Conservation (phyloP, 2,113 vertebrate species). For the Hypanus sabinus region DNA sequence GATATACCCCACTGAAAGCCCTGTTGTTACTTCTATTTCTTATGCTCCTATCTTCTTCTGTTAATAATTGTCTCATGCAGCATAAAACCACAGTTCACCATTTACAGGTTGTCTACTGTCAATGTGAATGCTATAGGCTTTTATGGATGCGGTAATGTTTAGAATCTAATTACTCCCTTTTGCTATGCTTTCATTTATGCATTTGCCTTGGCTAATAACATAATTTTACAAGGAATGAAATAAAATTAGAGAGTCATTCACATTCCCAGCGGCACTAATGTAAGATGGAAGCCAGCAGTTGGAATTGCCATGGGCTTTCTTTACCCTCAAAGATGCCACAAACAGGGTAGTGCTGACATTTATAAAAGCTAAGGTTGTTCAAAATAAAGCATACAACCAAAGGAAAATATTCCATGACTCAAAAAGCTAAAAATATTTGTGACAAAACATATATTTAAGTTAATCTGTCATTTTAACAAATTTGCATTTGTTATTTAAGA, state of each 20-base stretch:
- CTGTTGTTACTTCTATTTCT: too few species aligned
- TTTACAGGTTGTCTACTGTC: not conserved
- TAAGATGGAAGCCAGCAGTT: not conserved
- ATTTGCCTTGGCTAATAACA: not conserved
- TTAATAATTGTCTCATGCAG: not conserved
- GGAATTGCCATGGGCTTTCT: not conserved
- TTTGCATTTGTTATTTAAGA: not conserved
- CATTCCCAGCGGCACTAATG: not conserved
- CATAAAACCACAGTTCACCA: not conserved
- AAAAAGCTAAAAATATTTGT: not conserved
- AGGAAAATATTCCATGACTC: not conserved
- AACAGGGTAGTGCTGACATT: not conserved
- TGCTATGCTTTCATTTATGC: not conserved
- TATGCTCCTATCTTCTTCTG: not conserved
- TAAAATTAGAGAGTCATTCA: not conserved
- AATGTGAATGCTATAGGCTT: not conserved
- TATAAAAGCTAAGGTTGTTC: not conserved
- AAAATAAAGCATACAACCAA: not conserved
- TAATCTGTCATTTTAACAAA: not conserved
- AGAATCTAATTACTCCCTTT: not conserved
- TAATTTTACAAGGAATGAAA: conserved; percentile 9
- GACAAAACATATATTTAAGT: not conserved
- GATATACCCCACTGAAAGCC: too few species aligned
- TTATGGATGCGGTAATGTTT: not conserved
- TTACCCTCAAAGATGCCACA: not conserved